phyloP scores from a whole-genome alignment of 2,113 vertebrate species.

The Alces alces region DNA sequence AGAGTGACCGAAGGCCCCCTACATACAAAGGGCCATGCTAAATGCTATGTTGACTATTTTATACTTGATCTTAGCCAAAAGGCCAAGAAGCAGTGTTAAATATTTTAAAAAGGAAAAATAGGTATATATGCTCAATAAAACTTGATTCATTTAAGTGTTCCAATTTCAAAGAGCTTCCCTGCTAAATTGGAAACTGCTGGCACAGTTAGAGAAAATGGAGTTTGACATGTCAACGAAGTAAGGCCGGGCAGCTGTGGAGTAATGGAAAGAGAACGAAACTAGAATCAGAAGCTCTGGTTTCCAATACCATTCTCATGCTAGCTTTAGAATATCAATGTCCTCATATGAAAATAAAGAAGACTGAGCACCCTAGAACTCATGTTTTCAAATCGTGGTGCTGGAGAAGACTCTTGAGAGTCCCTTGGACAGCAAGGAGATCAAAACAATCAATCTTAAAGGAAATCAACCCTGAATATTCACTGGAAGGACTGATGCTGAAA shows the following conservation, averaged over 20 bases:
- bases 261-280: background rate
- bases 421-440: background rate
- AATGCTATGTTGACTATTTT: background rate
- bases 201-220: constrained; percentile 12
- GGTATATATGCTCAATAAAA: background rate
- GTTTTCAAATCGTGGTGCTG: background rate
- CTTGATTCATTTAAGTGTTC: background rate
- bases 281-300: background rate
- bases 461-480: background rate
- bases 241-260: background rate
- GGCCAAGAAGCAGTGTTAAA: background rate
- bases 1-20: background rate
- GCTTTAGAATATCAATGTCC: background rate
- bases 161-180: background rate
- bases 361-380: background rate
- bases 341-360: background rate
- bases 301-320: background rate
- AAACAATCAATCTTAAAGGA: background rate
- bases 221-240: background rate
- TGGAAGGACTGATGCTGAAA: background rate
- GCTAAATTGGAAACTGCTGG: background rate
- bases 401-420: background rate
- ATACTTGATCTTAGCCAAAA: background rate
- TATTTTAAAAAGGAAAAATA: background rate
- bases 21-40: background rate